A percentile compares a stretch with the other conserved stretches of the same genome.
These are phyloP conservation scores for Heliocidaris tuberculata DNA, from an alignment of 35 echinoderm and acorn worm genomes.

Conservation along the genomic window DNA sequence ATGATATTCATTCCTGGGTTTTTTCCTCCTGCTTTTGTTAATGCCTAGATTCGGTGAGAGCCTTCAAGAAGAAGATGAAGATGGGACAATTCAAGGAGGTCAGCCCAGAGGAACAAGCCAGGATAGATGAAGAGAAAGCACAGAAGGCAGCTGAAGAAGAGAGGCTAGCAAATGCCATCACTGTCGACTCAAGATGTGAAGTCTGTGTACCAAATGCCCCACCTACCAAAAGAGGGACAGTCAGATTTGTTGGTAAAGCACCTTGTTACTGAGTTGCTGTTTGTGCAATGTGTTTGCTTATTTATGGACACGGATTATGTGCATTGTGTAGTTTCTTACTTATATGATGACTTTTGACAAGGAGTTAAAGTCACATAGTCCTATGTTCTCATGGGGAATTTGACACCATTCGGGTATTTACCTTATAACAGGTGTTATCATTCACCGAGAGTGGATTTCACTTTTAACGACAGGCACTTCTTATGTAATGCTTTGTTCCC, in stretches of 20 bases:
- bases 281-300: not conserved
- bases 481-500: too few relatives aligned
- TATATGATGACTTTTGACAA: too few relatives aligned
- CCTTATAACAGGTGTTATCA: too few relatives aligned
- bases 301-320: not conserved
- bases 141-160: slow-evolving; percentile 67
- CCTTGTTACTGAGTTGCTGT: not conserved
- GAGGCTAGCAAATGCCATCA: slow-evolving; percentile 61
- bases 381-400: too few relatives aligned
- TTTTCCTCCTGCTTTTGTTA: not conserved
- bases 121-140: slow-evolving; percentile 66
- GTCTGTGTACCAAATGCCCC: slow-evolving; percentile 73
- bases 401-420: too few relatives aligned
- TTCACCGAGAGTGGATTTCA: too few relatives aligned
- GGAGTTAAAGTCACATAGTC: too few relatives aligned
- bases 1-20: not conserved
- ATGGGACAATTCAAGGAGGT: slow-evolving; percentile 87
- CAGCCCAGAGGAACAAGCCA: slow-evolving; percentile 75
- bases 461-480: too few relatives aligned
- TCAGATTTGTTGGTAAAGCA: slow-evolving; percentile 91
- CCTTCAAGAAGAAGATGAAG: slow-evolving; percentile 92
- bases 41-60: slow-evolving; percentile 65
- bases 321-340: not conserved
- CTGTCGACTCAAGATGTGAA: slow-evolving; percentile 81
- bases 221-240: slow-evolving; percentile 86